These are phyloP conservation scores for Carposina sasakii DNA, from an alignment of 1,140 invertebrate species.

Conservation along the genomic window DNA sequence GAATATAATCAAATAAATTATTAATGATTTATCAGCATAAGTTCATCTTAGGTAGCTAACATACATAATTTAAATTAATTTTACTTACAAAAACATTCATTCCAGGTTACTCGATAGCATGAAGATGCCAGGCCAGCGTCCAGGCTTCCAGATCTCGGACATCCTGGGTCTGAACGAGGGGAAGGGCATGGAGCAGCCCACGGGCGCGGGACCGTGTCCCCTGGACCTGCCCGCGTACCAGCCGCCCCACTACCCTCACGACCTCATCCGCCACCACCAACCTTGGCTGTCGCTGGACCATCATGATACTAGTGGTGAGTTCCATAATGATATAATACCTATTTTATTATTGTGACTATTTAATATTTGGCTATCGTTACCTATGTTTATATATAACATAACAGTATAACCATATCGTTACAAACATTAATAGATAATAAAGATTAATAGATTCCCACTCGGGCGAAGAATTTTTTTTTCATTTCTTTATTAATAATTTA, in stretches of 20 bases:
- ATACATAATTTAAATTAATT: too few species aligned
- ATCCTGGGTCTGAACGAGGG: slow-evolving; percentile 78
- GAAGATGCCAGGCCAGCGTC: slow-evolving; percentile 77
- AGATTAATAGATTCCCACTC: too few species aligned
- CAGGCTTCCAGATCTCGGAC: slow-evolving; percentile 84
- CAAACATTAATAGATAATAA: too few species aligned
- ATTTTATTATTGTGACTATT: too few species aligned
- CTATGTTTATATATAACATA: too few species aligned
- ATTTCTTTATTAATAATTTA: too few species aligned
- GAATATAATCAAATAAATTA: too few species aligned
- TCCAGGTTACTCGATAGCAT: slow-evolving; percentile 77
- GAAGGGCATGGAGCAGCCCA: slow-evolving; percentile 41
- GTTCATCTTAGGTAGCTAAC: too few species aligned
- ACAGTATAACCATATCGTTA: too few species aligned
- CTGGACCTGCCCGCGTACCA: slow-evolving; percentile 48
- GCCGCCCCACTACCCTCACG: slow-evolving; percentile 52
- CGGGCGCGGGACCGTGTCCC: slow-evolving; percentile 33
- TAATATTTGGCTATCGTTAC: too few species aligned
- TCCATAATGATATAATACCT: slow-evolving; percentile 6
- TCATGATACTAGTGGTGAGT: slow-evolving; percentile 49
- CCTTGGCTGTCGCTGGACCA: slow-evolving; percentile 61
- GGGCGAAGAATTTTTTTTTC: too few species aligned
- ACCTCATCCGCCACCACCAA: slow-evolving; percentile 58
- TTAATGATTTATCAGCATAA: too few species aligned
- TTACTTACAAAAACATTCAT: slow-evolving; percentile 22